Evolutionary conservation across 2,888 invertebrate species (phyloP), one percentile per base, ranked within the genome.

Genomic region (Athalia cordata): DNA sequence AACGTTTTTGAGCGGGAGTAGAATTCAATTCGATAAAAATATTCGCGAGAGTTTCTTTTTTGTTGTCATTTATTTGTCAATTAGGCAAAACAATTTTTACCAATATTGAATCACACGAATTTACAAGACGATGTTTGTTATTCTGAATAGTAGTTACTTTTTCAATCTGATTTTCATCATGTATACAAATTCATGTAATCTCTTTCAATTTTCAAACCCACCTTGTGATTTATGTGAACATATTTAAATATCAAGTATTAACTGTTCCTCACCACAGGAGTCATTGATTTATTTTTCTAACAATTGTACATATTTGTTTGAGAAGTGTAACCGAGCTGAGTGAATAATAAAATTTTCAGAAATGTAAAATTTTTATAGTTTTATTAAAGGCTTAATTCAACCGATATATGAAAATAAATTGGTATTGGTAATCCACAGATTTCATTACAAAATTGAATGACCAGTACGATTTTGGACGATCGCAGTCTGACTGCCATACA

Each of bases 401-500:
- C 13, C 29, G 47, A 59, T 72, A 52, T 9, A 72, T 57, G 59
- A 45, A 13, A n/a, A 11, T 65, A 72, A 72, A 59, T 72, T 59
- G 57, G 57, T 59, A 72, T 72, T 72, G 57, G 72, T 72, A 59
- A 47, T 72, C 59, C 72, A 72, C 72, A 72, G 72, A 72, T 72
- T 72, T 59, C 59, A 45, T 59, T 47, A 72, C n/a, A 72, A 72
- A 72, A 72, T 72, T 52, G 59, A 72, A 72, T 72, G 55, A 11
- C 52, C 29, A 50, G 43, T 68, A 68, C 55, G 59, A 72, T 72
- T 72, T 57, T 47, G 72, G 59, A 72, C 72, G 72, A 59, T 72
- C 57, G 59, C 72, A 72, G 72, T 72, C 72, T 59, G 47, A 72
- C 72, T 72, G 59, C 59, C 45, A 59, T 57, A 13, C 45, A 72